These are phyloP conservation scores for Lophura swinhoii DNA, from an alignment of 2,797 vertebrate genomes.

Conservation along the genomic window DNA sequence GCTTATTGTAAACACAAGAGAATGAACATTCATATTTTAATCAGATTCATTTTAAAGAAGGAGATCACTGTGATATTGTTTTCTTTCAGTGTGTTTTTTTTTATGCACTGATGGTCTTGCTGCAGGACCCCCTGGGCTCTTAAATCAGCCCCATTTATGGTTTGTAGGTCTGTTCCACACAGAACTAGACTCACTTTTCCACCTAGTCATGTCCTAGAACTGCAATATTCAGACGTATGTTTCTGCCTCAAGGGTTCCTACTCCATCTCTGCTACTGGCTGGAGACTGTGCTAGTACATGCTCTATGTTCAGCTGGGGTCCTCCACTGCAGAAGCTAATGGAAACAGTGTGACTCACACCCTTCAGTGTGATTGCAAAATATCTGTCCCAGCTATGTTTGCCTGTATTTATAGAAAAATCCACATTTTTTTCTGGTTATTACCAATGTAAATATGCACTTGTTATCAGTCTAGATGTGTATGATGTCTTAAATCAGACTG, in stretches of 20 bases:
- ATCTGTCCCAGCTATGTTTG: neutral
- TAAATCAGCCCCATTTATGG: conserved; percentile 36
- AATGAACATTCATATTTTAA: conserved; percentile 53
- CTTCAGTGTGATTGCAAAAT: neutral
- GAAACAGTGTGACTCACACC: neutral
- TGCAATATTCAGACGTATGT: conserved; percentile 1
- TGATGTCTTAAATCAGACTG: neutral
- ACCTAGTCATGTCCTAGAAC: conserved; percentile 10
- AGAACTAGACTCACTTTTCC: conserved; percentile 2
- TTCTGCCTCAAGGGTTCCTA: neutral
- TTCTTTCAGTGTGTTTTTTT: conserved; percentile 58
- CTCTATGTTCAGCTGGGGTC: neutral
- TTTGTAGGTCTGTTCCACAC: conserved; percentile 13
- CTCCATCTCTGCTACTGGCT: neutral
- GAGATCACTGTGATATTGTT: conserved; percentile 51
- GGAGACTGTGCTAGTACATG: neutral
- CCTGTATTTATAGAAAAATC: neutral
- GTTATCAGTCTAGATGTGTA: neutral
- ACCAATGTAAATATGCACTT: neutral
- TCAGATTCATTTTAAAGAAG: conserved; percentile 55
- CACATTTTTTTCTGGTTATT: neutral
- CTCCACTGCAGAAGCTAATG: neutral
- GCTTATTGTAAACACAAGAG: conserved; percentile 32
- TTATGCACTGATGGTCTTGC: conserved; percentile 46
- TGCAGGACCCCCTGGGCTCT: neutral